phyloP scores from a whole-genome alignment of 2,888 invertebrate genomes.

The Rhaphigaster nebulosa region DNA sequence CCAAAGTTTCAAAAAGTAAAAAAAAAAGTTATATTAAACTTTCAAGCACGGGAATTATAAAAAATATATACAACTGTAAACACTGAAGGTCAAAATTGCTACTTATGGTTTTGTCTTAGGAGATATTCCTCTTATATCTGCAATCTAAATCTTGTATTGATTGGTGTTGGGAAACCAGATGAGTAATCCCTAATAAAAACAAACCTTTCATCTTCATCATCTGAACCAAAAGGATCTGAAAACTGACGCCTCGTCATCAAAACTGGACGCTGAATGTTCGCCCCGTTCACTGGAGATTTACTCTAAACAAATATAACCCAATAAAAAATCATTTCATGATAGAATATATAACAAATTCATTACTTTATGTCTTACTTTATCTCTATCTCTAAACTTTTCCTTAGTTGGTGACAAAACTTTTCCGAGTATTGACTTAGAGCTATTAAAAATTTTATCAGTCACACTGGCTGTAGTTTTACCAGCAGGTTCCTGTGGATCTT shows the following conservation, averaged over 20 bases:
- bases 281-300: conserved; percentile 68
- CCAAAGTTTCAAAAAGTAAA: no score
- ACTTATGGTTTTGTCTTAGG: no score
- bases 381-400: conserved; percentile 73
- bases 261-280: conserved; percentile 69
- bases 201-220: conserved; percentile 75
- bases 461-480: conserved; percentile 68
- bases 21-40: no score
- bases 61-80: no score
- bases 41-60: no score
- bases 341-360: not conserved
- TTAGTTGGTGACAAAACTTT: conserved; percentile 83
- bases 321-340: not conserved
- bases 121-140: not conserved
- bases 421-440: conserved; percentile 80
- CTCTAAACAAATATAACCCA: conserved; percentile 61
- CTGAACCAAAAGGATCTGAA: conserved; percentile 91
- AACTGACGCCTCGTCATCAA: conserved; percentile 89
- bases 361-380: conserved; percentile 67
- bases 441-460: conserved; percentile 78
- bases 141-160: not conserved
- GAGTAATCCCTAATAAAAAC: not conserved
- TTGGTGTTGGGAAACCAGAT: not conserved
- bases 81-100: no score
- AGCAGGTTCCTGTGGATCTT: conserved; percentile 21